These are phyloP conservation scores for Propsilocerus akamusi DNA, from an alignment of 1,140 invertebrate species.

Conservation along the genomic window DNA sequence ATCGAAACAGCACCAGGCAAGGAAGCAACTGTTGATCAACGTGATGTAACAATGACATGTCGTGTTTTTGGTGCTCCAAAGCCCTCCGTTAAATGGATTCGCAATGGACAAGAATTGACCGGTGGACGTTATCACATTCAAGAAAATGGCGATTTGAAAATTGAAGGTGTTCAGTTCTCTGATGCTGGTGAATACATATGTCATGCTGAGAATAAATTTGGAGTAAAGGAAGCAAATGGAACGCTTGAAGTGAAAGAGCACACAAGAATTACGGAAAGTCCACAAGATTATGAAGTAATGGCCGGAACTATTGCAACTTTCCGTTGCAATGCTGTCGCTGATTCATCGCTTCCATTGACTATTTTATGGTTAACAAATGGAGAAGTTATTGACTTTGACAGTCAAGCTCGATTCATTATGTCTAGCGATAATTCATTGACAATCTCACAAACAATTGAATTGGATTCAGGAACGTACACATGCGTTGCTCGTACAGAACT, in stretches of 20 bases:
- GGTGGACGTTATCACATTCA: conserved; percentile 60
- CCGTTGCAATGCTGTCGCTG: conserved; percentile 77
- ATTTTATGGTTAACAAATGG: conserved; percentile 83
- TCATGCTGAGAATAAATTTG: conserved; percentile 84
- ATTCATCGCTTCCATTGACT: conserved; percentile 53
- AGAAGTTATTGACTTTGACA: conserved; percentile 70
- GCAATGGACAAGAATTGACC: conserved; percentile 60
- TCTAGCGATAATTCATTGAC: conserved; percentile 81
- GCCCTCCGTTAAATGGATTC: conserved; percentile 85
- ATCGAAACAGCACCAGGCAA: conserved; percentile 68
- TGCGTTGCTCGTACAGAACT: conserved; percentile 85
- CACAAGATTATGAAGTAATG: conserved; percentile 78
- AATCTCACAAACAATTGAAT: conserved; percentile 82
- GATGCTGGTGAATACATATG: conserved; percentile 84
- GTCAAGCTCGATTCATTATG: conserved; percentile 61
- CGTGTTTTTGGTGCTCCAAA: conserved; percentile 90
- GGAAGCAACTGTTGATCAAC: conserved; percentile 65
- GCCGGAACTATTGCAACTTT: conserved; percentile 81
- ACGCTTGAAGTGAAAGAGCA: conserved; percentile 66
- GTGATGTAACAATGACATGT: conserved; percentile 67
- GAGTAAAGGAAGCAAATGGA: conserved; percentile 53
- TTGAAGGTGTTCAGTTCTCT: conserved; percentile 59
- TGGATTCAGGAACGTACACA: conserved; percentile 89
- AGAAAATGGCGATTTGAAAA: conserved; percentile 66
- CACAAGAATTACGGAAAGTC: conserved; percentile 67